phyloP scores from a whole-genome alignment of 2,113 vertebrate genomes.

The Chamaea fasciata region DNA sequence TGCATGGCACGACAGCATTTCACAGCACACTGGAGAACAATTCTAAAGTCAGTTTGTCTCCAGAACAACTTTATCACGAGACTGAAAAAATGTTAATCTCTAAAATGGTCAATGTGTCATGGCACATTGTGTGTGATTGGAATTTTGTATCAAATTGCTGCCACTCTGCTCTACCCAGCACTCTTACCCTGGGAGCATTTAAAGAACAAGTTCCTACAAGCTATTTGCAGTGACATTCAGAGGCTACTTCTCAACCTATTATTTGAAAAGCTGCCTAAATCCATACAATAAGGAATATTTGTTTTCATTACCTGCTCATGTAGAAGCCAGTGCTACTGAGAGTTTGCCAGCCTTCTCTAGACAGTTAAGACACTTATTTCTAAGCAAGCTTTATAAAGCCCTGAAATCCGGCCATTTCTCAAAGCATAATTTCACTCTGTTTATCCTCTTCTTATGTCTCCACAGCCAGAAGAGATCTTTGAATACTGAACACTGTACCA shows the following conservation, averaged over 20 bases:
- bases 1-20: background rate
- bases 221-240: background rate
- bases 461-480: background rate
- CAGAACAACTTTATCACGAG: slow-evolving; percentile 4
- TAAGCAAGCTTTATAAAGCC: background rate
- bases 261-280: background rate
- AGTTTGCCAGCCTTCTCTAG: background rate
- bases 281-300: background rate
- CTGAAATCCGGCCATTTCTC: background rate
- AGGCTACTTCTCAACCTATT: background rate
- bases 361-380: background rate
- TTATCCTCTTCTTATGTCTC: background rate
- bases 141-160: background rate
- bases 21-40: background rate
- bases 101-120: background rate
- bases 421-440: background rate
- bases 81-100: slow-evolving; percentile 52
- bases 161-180: background rate
- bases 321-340: background rate
- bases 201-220: background rate
- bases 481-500: background rate
- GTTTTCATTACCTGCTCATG: background rate
- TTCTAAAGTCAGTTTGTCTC: background rate
- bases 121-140: background rate
- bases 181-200: background rate